phyloP scores from a whole-genome alignment of 2,888 invertebrate species.

The Alloscopus bannaensis region DNA sequence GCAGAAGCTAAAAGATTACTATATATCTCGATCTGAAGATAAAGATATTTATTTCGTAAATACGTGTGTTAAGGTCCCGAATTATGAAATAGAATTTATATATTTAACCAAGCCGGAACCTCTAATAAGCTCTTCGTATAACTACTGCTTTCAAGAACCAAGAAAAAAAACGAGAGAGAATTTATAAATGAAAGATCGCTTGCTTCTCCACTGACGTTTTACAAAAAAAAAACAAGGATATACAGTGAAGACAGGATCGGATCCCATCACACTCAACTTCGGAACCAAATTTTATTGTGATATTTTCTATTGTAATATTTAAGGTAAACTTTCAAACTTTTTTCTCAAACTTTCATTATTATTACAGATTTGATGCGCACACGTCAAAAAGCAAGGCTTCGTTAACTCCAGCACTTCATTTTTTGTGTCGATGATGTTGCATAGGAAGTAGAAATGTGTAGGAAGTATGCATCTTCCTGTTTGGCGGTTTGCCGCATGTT shows the following conservation, averaged over 20 bases:
- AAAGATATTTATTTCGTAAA: constrained; percentile 21
- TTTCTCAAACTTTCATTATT: constrained; percentile 14
- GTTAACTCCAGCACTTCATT: too few species aligned
- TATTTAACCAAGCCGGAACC: constrained; percentile 4
- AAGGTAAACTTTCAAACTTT: constrained; percentile 45
- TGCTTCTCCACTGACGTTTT: not conserved
- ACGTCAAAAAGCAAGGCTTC: not conserved
- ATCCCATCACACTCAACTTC: constrained; percentile 67
- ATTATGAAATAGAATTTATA: constrained; percentile 34
- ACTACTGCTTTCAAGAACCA: constrained; percentile 59
- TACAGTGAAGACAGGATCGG: constrained; percentile 56
- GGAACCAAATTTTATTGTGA: constrained; percentile 73
- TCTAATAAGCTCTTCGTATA: not conserved
- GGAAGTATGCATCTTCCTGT: too few species aligned
- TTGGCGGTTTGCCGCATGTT: too few species aligned
- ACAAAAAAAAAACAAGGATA: constrained; percentile 5
- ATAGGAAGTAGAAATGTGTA: constrained; percentile 10
- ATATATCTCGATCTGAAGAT: too few species aligned
- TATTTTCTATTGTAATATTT: constrained; percentile 71
- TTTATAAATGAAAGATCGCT: constrained; percentile 5
- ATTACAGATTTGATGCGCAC: not conserved
- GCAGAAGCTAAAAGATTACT: not conserved
- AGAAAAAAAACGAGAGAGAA: constrained; percentile 17
- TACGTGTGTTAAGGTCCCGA: constrained; percentile 52
- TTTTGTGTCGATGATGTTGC: too few species aligned